phyloP scores from a whole-genome alignment of 2,797 vertebrate genomes.

The Vipera latastei region DNA sequence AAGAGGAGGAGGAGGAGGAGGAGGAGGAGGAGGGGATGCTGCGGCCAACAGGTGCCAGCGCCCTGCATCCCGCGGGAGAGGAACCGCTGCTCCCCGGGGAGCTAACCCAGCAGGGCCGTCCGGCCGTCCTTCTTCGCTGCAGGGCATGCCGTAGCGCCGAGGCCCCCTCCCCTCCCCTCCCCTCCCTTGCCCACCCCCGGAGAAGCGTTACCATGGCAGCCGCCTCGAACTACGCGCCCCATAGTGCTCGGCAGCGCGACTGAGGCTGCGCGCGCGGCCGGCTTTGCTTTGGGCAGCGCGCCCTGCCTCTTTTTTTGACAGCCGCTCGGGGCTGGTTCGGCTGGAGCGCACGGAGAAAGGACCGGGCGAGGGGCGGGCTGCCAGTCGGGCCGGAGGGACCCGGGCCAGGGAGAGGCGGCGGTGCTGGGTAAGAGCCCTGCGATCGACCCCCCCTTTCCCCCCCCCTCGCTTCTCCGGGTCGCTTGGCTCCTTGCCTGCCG shows the following conservation, averaged over 20 bases:
- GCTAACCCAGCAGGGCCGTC: not conserved
- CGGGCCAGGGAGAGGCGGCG: not conserved
- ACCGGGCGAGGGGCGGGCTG: too few relatives aligned
- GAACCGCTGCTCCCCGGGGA: not conserved
- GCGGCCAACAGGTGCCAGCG: not conserved
- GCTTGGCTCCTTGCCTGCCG: not conserved
- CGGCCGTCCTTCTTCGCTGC: too few relatives aligned
- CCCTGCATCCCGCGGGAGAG: not conserved
- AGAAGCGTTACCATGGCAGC: not conserved
- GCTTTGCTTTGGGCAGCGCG: too few relatives aligned
- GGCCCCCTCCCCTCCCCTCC: not conserved
- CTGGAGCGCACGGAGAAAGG: not conserved
- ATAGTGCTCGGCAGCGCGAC: constrained; percentile 60
- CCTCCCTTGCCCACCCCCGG: not conserved
- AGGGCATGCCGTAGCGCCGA: not conserved
- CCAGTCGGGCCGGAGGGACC: not conserved
- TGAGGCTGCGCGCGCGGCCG: constrained; percentile 2
- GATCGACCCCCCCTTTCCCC: too few relatives aligned
- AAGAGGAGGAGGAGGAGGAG: too few relatives aligned
- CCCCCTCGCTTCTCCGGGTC: not conserved
- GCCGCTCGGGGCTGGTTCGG: not conserved
- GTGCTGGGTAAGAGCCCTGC: constrained; percentile 40
- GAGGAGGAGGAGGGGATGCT: not conserved
- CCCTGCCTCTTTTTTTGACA: constrained; percentile 19
- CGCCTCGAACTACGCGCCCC: constrained; percentile 69